A percentile compares a stretch with the other conserved stretches of the same genome.
phyloP scores from a whole-genome alignment of 92 coral and sea anemone genomes.

The Zoanthus sansibaricus region DNA sequence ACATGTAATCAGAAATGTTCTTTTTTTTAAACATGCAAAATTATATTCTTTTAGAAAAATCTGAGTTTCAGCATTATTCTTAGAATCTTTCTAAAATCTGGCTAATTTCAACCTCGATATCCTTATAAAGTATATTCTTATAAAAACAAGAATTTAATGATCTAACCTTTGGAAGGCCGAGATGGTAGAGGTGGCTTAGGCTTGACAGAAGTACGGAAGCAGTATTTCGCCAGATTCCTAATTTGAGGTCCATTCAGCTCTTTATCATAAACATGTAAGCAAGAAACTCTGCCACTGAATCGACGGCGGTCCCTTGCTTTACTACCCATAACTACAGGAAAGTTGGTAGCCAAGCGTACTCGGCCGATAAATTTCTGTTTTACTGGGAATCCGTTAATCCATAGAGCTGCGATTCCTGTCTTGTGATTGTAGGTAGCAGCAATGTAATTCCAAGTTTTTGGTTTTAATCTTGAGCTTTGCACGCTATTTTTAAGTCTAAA shows the following conservation, averaged over 20 bases:
- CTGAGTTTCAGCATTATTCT: neutral
- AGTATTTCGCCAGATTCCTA: conserved; percentile 62
- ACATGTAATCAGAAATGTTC: too few species aligned
- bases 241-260: conserved; percentile 80
- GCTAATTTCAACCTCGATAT: too few species aligned
- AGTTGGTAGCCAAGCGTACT: conserved; percentile 75
- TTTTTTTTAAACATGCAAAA: too few species aligned
- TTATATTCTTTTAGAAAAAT: too few species aligned
- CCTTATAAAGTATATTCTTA: too few species aligned
- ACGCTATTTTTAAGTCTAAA: conserved; percentile 7
- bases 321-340: conserved; percentile 80
- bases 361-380: conserved; percentile 73
- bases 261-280: conserved; percentile 72
- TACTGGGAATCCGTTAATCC: conserved; percentile 70
- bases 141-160: neutral
- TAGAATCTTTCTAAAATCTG: too few species aligned
- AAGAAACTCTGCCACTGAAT: conserved; percentile 76
- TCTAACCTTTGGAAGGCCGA: conserved; percentile 28
- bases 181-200: conserved; percentile 32
- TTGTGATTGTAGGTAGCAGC: conserved; percentile 68
- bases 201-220: conserved; percentile 62
- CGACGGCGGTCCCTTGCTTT: conserved; percentile 73
- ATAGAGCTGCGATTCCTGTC: conserved; percentile 64
- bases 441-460: conserved; percentile 72
- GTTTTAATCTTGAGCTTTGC: conserved; percentile 39